Percentiles rank a stretch among this genome's conserved stretches.
Conservation (phyloP, 2,888 invertebrate species). For the Incurvaria masculella region DNA sequence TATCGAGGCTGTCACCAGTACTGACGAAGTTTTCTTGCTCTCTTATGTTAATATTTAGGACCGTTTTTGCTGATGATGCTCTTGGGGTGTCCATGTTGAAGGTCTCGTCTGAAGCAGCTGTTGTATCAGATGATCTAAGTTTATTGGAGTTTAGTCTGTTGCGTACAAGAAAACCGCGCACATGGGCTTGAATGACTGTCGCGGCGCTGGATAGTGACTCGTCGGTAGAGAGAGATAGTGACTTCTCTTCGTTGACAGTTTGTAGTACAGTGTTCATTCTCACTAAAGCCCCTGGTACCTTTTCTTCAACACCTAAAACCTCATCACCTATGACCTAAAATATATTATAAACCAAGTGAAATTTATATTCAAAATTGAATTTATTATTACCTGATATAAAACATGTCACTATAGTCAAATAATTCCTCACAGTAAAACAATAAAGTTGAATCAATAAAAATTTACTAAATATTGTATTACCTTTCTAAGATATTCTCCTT, state of each 20-base stretch:
- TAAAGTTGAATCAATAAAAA: no score
- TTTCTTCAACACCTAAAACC: no score
- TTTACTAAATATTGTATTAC: no score
- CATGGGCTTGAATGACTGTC: constrained; percentile 65
- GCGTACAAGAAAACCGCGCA: constrained; percentile 64
- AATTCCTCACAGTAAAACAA: no score
- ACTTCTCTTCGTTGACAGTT: constrained; percentile 53
- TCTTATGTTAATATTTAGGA: constrained; percentile 47
- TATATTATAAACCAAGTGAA: no score
- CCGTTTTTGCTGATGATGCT: constrained; percentile 35
- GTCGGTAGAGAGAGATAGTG: constrained; percentile 46
- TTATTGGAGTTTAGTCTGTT: constrained; percentile 45
- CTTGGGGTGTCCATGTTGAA: constrained; percentile 32
- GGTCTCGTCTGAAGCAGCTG: constrained; percentile 34
- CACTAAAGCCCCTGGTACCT: constrained; percentile 34
- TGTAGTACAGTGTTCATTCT: constrained; percentile 49
- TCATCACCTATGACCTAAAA: no score
- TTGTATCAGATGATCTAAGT: constrained; percentile 36
- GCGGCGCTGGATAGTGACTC: constrained; percentile 57
- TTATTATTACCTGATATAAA: no score
- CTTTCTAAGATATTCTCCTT: no score
- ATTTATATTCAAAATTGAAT: no score
- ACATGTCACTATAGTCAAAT: no score
- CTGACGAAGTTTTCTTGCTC: constrained; percentile 38
- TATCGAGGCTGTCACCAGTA: constrained; percentile 42